Conservation (phyloP, 92 coral and sea anemone species). For the Phenganax stokvisi region DNA sequence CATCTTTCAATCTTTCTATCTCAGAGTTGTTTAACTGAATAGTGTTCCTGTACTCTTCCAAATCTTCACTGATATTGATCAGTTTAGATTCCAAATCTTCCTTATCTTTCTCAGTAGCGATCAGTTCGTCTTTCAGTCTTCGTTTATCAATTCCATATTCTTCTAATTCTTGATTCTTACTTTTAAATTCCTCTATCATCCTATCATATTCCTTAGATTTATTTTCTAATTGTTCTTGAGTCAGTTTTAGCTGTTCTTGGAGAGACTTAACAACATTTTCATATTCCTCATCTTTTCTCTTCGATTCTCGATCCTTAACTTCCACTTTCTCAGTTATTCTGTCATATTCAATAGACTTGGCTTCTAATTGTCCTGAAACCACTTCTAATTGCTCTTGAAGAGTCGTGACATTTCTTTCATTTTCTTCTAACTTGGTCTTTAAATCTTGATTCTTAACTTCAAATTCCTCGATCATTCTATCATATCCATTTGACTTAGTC, state of each 20-base stretch:
- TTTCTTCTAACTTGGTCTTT: not conserved
- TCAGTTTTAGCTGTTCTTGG: not conserved
- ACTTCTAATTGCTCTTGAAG: not conserved
- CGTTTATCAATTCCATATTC: constrained; percentile 10
- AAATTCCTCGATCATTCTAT: no score
- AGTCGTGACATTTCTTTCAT: not conserved
- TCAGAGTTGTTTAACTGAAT: not conserved
- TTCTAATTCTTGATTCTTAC: not conserved
- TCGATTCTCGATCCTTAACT: not conserved
- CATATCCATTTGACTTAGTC: no score
- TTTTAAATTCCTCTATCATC: not conserved
- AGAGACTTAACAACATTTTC: not conserved
- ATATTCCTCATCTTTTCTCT: not conserved
- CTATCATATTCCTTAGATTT: not conserved
- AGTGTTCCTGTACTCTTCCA: not conserved
- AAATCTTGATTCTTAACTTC: no score
- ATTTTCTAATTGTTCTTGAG: not conserved
- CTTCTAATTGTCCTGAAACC: constrained; percentile 1
- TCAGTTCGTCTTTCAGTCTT: constrained; percentile 14
- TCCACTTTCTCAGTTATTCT: not conserved
- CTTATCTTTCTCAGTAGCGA: constrained; percentile 51
- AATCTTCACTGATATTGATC: not conserved
- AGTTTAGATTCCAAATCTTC: constrained; percentile 62
- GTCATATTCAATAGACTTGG: not conserved
- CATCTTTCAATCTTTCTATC: constrained; percentile 2